Base-by-base conservation (phyloP, 2,888 invertebrate genomes). In the Eupeodes latifasciatus region DNA sequence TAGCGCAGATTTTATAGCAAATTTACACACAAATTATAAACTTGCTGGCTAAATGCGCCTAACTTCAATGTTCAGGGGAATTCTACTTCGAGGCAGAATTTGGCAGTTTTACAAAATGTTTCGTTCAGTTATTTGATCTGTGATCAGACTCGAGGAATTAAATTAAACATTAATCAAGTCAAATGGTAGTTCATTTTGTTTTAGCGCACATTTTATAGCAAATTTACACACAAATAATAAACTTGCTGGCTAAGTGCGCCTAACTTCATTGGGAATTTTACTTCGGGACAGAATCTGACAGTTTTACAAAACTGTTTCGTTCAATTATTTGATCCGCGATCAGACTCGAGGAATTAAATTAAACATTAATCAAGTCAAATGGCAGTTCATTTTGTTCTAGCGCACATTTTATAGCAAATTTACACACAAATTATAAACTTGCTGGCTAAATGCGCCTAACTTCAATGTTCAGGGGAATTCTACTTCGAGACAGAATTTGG, bases 361-460 rank as follows among this genome's bases (percentile, higher is more conserved):
- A 47, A 27, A 47, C 19, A 47, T 66, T 27, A 10, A 16, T 11
- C 44, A 27, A 47, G 11, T 80, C 72, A 77, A 71, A 78, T 80
- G 59, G 3, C 40, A 75, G 69, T 40, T 47, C 40, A 16, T 3
- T 44, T 90, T 90, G 9, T 1, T 90, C 34, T 90, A 77, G 89
- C 90, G 83, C 90, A 84, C 7, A 27, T 62, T 89, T 89, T 89
- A 89, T 90, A 89, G 87, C 79, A 90, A 90, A 90, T 88, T 85
- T 72, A 85, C 55, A 75, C 40, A 49, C 2, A 14, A 4, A 5
- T 49, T n/a, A 75, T 67, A 51, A 77, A 83, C 74, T 61, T 40
- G 66, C 81, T 81, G 85, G 82, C 78, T 82, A 85, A 77, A 55
- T 82, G 88, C 69, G 88, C 89, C 5, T 5, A 40, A 5, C 6